Evolutionary conservation across 2,888 invertebrate genomes (phyloP), one percentile per base, ranked within the genome.

Genomic region (Sminthurides aquaticus): DNA sequence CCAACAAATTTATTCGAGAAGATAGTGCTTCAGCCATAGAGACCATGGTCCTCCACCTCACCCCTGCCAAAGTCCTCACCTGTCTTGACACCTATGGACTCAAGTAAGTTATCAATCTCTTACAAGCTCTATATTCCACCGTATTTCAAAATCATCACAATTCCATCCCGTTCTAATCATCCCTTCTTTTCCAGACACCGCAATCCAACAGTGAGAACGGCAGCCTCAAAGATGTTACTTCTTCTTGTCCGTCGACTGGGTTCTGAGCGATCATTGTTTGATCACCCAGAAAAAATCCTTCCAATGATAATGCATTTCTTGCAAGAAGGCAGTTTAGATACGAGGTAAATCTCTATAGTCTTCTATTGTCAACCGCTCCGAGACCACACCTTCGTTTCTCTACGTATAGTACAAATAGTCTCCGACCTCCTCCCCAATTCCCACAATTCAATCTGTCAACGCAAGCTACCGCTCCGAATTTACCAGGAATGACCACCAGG

Each of bases 1-100:
- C 93, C 5, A 96, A 95, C 80, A 87, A 88, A 74, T 96, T 98
- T 78, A 84, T 98, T 60, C 84, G 95, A 25, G 89, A 89, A 43
- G 97, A 97, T 79, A 91, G 94, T 2, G 87, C 88, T 65, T 82
- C 84, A 11, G 90, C 95, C 1, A 79, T 98, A 52, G 89, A 87
- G 75, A 83, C 85, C 18, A 87, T 98, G 85, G 87, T 91, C 65
- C 87, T 90, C 65, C 84, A 87, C 67, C 83, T 91, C 22, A 85
- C 86, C 28, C 84, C 88, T 3, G 80, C 83, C 3, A 86, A 87
- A 72, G 85, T 87, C 0, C 83, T 87, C 1, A 80, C 82, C 27
- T 85, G 89, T 11, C 78, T 91, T 62, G 82, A 86, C 3, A 79
- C 83, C 43, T 85, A 87, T 67, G 91, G 91, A 0, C 86, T 86